Conservation (phyloP, 1,140 invertebrate species). For the Lucilia cuprina region DNA sequence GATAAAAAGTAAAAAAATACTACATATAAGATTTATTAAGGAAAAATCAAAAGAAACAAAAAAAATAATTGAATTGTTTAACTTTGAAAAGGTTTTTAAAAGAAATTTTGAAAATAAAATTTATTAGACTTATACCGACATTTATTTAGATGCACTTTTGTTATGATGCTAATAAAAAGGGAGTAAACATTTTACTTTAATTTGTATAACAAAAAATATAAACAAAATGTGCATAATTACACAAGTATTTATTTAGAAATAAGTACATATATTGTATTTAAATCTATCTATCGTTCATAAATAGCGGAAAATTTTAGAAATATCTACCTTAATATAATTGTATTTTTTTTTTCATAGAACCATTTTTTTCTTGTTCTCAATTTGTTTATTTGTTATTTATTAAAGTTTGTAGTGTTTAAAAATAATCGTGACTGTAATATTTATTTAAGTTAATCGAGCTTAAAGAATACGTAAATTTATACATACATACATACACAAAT, state of each 20-base stretch:
- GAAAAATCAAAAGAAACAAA: background rate
- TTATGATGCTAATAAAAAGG: background rate
- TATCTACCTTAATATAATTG: background rate
- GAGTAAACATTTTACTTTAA: background rate
- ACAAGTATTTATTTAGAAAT: background rate
- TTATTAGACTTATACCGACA: slow-evolving; percentile 7
- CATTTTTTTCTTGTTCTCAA: background rate
- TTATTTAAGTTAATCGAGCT: slow-evolving; percentile 27
- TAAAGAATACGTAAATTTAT: too few species aligned
- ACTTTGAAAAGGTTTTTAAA: background rate
- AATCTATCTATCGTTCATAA: background rate
- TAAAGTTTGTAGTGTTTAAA: slow-evolving; percentile 1
- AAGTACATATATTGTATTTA: background rate
- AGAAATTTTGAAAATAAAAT: background rate
- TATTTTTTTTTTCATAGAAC: background rate
- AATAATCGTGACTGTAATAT: slow-evolving; percentile 17
- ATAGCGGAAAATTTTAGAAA: slow-evolving; percentile 11
- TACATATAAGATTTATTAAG: background rate
- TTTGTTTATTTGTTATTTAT: slow-evolving; percentile 26
- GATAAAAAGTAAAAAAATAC: background rate
- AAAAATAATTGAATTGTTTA: slow-evolving; percentile 10
- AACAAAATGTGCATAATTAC: background rate
- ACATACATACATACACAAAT: too few species aligned
- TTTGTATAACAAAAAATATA: background rate
- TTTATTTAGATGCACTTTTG: background rate